phyloP scores from a whole-genome alignment of 92 coral and sea anemone genomes.

The Nematostella vectensis region DNA sequence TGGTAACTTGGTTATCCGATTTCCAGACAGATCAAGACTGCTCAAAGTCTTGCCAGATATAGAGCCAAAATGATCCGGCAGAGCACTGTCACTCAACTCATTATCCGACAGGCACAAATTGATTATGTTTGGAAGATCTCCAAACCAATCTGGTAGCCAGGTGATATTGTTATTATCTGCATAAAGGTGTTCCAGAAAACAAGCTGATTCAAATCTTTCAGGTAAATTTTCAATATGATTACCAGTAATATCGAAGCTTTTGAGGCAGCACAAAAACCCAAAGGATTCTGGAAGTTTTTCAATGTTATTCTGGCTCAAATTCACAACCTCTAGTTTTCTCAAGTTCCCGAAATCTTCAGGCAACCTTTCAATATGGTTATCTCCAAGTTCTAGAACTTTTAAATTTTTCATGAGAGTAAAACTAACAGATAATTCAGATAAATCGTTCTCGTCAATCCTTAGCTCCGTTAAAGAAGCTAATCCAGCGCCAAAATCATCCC shows the following conservation, averaged over 20 bases:
- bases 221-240: conserved; percentile 57
- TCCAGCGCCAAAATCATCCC: conserved; percentile 38
- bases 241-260: conserved; percentile 55
- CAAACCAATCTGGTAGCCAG: conserved; percentile 82
- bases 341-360: conserved; percentile 74
- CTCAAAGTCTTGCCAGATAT: conserved; percentile 50
- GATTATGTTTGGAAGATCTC: conserved; percentile 37
- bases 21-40: conserved; percentile 72
- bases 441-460: conserved; percentile 71
- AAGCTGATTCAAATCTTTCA: conserved; percentile 48
- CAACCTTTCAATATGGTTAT: conserved; percentile 45
- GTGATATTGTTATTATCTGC: conserved; percentile 61
- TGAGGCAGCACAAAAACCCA: conserved; percentile 40
- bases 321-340: conserved; percentile 50
- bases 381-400: conserved; percentile 76
- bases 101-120: conserved; percentile 68
- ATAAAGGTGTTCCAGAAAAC: conserved; percentile 52
- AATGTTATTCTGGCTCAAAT: conserved; percentile 68
- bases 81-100: conserved; percentile 50
- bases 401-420: conserved; percentile 47
- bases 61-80: conserved; percentile 58
- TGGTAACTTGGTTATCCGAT: conserved; percentile 64
- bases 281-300: conserved; percentile 60
- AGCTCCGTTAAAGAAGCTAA: conserved; percentile 45
- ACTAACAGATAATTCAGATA: conserved; percentile 51